phyloP scores from a whole-genome alignment of 2,888 invertebrate species.

The Dascillus cervinus region DNA sequence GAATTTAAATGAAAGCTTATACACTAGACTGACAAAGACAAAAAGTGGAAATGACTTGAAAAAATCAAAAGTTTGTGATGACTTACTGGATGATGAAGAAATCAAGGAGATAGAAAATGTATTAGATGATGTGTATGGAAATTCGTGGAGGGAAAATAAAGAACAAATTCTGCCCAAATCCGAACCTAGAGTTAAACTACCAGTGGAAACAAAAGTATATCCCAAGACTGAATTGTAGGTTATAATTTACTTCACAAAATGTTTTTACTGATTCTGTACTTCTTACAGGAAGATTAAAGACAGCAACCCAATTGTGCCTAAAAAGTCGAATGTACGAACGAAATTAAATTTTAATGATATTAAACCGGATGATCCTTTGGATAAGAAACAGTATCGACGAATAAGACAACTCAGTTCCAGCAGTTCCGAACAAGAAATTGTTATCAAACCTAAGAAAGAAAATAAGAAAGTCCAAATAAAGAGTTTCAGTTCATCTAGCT shows the following conservation, averaged over 20 bases:
- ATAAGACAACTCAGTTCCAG: too few species aligned
- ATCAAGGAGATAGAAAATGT: conserved; percentile 21
- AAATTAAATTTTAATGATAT: neutral
- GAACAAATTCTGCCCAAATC: conserved; percentile 28
- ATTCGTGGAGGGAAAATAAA: conserved; percentile 33
- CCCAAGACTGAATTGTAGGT: conserved; percentile 22
- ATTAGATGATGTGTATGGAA: conserved; percentile 35
- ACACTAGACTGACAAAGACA: too few species aligned
- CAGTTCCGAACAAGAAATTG: too few species aligned
- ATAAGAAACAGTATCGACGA: too few species aligned
- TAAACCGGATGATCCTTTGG: neutral
- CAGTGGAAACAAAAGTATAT: conserved; percentile 6
- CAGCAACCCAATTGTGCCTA: conserved; percentile 17
- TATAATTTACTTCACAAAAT: neutral
- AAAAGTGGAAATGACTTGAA: too few species aligned
- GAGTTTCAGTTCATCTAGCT: neutral
- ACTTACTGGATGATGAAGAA: neutral
- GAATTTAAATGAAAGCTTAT: too few species aligned
- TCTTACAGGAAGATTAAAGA: conserved; percentile 21
- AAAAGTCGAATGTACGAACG: too few species aligned
- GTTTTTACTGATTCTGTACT: conserved; percentile 1
- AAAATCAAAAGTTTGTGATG: neutral
- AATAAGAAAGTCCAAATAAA: too few species aligned
- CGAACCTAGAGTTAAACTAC: conserved; percentile 16
- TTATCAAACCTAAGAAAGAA: too few species aligned